A percentile compares a stretch with the other conserved stretches of the same genome.
These are phyloP conservation scores for Oligia latruncula DNA, from an alignment of 2,888 invertebrate species.

Conservation along the genomic window DNA sequence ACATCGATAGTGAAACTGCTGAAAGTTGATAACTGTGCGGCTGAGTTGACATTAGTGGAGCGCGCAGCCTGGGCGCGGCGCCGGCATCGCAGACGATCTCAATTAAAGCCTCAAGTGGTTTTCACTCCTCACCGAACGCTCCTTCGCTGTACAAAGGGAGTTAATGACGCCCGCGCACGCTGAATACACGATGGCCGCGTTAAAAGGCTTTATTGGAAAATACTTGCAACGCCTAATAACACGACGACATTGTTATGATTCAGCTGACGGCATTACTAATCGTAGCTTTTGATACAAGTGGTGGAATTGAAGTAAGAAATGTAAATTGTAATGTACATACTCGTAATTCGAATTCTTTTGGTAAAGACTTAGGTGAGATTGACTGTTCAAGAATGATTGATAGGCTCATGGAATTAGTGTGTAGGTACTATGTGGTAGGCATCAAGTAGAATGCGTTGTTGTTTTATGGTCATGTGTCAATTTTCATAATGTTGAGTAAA, in stretches of 20 bases:
- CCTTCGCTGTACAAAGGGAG: slow-evolving; percentile 80
- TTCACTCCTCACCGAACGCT: slow-evolving; percentile 81
- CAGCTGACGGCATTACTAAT: slow-evolving; percentile 42
- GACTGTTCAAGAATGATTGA: neutral
- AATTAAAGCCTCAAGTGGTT: slow-evolving; percentile 85
- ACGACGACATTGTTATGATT: slow-evolving; percentile 67
- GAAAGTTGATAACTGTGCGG: slow-evolving; percentile 71
- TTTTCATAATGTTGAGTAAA: neutral
- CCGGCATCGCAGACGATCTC: slow-evolving; percentile 80
- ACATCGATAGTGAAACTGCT: slow-evolving; percentile 54
- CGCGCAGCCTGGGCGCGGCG: slow-evolving; percentile 28
- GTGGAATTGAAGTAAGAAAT: neutral
- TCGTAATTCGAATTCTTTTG: neutral
- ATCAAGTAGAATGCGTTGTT: neutral
- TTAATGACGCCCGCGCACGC: slow-evolving; percentile 82
- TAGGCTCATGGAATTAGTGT: neutral
- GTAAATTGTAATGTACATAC: neutral
- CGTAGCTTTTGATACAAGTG: neutral
- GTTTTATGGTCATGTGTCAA: neutral
- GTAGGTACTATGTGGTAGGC: no score
- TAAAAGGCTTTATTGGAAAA: slow-evolving; percentile 81
- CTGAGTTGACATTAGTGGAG: slow-evolving; percentile 71
- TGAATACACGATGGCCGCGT: slow-evolving; percentile 80
- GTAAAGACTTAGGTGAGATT: neutral
- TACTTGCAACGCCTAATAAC: slow-evolving; percentile 76